Conservation (phyloP, 1,140 invertebrate species). For the Drosophila novamexicana region DNA sequence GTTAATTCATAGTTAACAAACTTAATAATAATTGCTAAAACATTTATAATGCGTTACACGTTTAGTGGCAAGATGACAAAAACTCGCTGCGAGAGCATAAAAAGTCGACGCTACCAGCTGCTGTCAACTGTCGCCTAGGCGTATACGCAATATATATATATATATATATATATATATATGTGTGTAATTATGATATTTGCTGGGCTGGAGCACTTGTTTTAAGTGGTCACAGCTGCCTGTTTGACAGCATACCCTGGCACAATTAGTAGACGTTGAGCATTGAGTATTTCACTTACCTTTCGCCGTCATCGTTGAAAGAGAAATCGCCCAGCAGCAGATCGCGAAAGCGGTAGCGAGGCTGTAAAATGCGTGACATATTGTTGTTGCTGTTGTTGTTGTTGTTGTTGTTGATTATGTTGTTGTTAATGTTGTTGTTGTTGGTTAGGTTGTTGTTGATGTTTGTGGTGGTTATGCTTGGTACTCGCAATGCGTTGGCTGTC, state of each 20-base stretch:
- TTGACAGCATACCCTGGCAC: constrained; percentile 9
- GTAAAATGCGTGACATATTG: constrained; percentile 80
- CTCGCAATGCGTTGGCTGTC: constrained; percentile 46
- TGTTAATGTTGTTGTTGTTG: constrained; percentile 35
- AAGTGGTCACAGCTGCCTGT: constrained; percentile 48
- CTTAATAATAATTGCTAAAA: background rate
- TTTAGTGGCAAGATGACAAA: background rate
- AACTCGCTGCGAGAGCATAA: background rate
- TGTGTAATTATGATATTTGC: background rate
- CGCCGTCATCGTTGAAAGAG: constrained; percentile 90
- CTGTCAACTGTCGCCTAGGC: constrained; percentile 29
- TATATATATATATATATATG: background rate
- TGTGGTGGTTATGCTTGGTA: constrained; percentile 60
- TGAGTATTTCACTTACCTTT: constrained; percentile 65
- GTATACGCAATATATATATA: constrained; percentile 56
- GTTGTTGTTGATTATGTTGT: constrained; percentile 35
- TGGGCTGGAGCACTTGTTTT: background rate
- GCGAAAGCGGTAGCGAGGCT: constrained; percentile 89
- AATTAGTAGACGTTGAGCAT: constrained; percentile 21
- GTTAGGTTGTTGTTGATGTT: constrained; percentile 46
- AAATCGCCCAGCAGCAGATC: constrained; percentile 92
- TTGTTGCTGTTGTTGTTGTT: constrained; percentile 42
- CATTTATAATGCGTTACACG: background rate
- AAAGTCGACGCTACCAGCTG: constrained; percentile 12
- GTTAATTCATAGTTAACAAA: too few relatives aligned